phyloP scores from a whole-genome alignment of 2,888 invertebrate species.

The Oligia latruncula region DNA sequence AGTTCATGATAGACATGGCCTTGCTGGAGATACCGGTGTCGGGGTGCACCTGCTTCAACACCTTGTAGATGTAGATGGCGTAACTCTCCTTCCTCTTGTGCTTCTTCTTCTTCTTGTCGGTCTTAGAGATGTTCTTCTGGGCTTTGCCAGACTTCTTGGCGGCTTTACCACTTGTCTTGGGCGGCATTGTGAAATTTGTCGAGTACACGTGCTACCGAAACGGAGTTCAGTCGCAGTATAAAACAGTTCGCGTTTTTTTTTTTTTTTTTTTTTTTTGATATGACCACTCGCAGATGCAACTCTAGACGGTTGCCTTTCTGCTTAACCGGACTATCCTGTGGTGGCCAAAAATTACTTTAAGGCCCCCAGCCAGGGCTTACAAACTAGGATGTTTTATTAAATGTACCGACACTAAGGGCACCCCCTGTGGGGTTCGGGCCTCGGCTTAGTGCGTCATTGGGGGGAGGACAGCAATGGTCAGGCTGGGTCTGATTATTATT shows the following conservation, averaged over 20 bases:
- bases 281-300: too few relatives aligned
- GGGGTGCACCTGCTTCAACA: conserved; percentile 92
- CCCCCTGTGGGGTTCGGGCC: too few relatives aligned
- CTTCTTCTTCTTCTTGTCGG: conserved; percentile 90
- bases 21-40: conserved; percentile 89
- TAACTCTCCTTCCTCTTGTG: conserved; percentile 90
- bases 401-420: too few relatives aligned
- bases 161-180: conserved; percentile 81
- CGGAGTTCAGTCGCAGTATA: conserved; percentile 26
- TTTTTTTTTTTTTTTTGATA: too few relatives aligned
- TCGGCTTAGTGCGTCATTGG: too few relatives aligned
- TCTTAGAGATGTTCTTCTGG: conserved; percentile 90
- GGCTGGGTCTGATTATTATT: too few relatives aligned
- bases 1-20: conserved; percentile 93
- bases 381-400: too few relatives aligned
- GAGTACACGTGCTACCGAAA: conserved; percentile 10
- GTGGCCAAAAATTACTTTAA: too few relatives aligned
- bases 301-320: too few relatives aligned
- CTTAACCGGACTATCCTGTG: too few relatives aligned
- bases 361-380: too few relatives aligned
- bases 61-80: conserved; percentile 91
- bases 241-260: conserved; percentile 43
- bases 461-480: too few relatives aligned
- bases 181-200: conserved; percentile 68
- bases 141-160: conserved; percentile 90